Conservation (phyloP, 30 jellyfish, hydroid and myxozoan species). For the Clytia hemisphaerica region DNA sequence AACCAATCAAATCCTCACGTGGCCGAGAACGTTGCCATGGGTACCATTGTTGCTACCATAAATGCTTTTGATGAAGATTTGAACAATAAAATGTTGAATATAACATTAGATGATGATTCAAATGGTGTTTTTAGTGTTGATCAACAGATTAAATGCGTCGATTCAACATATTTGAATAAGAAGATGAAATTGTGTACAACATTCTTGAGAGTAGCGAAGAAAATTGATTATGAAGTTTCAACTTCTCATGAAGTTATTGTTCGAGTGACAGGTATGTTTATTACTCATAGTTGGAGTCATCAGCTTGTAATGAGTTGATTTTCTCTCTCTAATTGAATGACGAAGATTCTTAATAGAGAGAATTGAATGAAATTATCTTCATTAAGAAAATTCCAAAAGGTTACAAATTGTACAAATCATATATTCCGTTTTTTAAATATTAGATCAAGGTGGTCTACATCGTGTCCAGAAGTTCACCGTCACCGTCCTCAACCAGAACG, state of each 20-base stretch:
- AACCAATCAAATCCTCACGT: slow-evolving; percentile 32
- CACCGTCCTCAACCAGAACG: slow-evolving; percentile 18
- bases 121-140: slow-evolving; percentile 45
- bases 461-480: slow-evolving; percentile 21
- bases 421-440: too few relatives aligned
- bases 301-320: too few relatives aligned
- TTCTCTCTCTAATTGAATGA: too few relatives aligned
- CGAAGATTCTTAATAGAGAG: too few relatives aligned
- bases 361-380: too few relatives aligned
- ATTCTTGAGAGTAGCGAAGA: too few relatives aligned
- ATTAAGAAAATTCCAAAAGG: too few relatives aligned
- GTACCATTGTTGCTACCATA: slow-evolving; percentile 57
- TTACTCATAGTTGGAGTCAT: too few relatives aligned
- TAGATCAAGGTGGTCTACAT: slow-evolving; percentile 26
- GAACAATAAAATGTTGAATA: slow-evolving; percentile 26
- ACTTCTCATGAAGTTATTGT: neutral
- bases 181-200: slow-evolving; percentile 10
- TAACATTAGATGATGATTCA: slow-evolving; percentile 55
- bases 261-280: too few relatives aligned
- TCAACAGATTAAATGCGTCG: slow-evolving; percentile 15
- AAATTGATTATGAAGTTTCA: too few relatives aligned
- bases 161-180: slow-evolving; percentile 39
- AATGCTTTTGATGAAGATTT: slow-evolving; percentile 55
- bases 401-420: too few relatives aligned
- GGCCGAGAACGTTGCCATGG: slow-evolving; percentile 43